Conservation (phyloP, 2,113 vertebrate species). For the Vulpes vulpes region DNA sequence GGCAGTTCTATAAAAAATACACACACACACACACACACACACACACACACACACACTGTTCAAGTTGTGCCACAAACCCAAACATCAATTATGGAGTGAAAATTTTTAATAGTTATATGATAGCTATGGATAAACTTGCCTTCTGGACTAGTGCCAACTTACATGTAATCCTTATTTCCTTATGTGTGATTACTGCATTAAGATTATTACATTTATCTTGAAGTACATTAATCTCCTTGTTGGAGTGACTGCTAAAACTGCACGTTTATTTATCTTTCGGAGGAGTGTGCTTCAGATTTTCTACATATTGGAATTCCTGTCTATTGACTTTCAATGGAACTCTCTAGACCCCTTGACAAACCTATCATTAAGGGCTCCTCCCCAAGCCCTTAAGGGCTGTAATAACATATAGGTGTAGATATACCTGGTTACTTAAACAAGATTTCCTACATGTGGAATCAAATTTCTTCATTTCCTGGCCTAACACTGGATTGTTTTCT, state of each 20-base stretch:
- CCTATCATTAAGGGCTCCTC: background rate
- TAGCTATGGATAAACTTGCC: background rate
- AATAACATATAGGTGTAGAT: background rate
- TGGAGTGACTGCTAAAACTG: slow-evolving; percentile 29
- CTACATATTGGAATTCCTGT: background rate
- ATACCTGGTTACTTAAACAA: background rate
- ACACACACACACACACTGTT: background rate
- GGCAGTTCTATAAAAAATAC: background rate
- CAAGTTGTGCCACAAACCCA: background rate
- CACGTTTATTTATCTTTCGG: background rate
- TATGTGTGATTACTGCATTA: background rate
- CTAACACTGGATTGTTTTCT: background rate
- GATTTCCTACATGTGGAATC: background rate
- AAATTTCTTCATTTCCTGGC: background rate
- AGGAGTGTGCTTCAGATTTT: background rate
- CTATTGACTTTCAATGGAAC: background rate
- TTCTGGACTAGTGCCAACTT: background rate
- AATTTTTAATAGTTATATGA: background rate
- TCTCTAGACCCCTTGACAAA: background rate
- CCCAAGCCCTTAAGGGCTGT: background rate
- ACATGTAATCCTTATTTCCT: background rate
- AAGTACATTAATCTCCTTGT: background rate
- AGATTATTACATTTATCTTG: slow-evolving; percentile 8
- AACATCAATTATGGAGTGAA: background rate
- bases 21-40: too few species aligned